Evolutionary conservation across 64 coral and sea anemone species (phyloP), one percentile per base, ranked within the genome.

Genomic region (Platygyra sinensis): DNA sequence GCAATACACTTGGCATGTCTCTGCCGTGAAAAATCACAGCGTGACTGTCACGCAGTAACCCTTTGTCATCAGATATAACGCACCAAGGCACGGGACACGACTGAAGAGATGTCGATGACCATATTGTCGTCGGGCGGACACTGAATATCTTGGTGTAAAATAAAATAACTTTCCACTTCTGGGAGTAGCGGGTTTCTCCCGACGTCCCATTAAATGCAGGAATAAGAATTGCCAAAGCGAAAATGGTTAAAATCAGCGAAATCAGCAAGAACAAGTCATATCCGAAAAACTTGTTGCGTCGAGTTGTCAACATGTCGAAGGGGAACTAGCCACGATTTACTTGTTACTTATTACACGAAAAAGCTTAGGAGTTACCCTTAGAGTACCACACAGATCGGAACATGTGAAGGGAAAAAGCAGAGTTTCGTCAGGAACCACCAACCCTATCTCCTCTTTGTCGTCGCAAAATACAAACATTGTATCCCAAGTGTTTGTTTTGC

Each of bases 21-120:
- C 87, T 72, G 1, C 87, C 87, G 42, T 89, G 87, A n/a, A 89
- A 89, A 36, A 89, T 63, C 15, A 89, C 87, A 4, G 87, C 87
- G 29, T 89, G 74, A 73, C 87, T 89, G 46, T 89, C 12, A 32
- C 10, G 60, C 30, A 89, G 11, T 63, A 57, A 62, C 2, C 14
- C 28, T 63, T 49, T 89, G 72, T 89, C 87, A 13, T 33, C 72
- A 62, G 87, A 62, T 46, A 75, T 31, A 57, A 39, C 30, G 78
- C 87, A 78, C n/a, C 76, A 42, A 39, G 76, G 76, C 29, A 76
- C 51, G 24, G 62, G n/a, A 46, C 87, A 89, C 22, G 52, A 39
- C 10, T 89, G 25, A n/a, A 77, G 74, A 60, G 67, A 39, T 18
- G 55, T 24, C 2, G 74, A 10, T 18, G 74, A 62, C 52, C 74